Conservation (phyloP, 2,888 invertebrate genomes). For the Nowickia ferox region DNA sequence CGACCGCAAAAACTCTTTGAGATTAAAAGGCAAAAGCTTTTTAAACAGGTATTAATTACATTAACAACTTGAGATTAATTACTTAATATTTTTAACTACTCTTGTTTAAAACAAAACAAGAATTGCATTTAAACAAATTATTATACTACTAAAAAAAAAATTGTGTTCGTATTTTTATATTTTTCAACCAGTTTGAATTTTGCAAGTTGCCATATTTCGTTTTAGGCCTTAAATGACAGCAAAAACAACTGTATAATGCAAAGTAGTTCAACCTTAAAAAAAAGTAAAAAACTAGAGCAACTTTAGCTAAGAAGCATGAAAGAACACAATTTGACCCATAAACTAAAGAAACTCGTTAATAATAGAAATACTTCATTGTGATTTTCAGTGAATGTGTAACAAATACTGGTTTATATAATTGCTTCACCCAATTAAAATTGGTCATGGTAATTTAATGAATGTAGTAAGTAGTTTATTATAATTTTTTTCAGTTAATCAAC, state of each 20-base stretch:
- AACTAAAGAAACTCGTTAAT: not conserved
- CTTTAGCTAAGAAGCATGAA: not conserved
- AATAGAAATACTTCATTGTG: not conserved
- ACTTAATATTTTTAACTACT: conserved; percentile 41
- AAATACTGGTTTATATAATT: no score
- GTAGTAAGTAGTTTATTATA: no score
- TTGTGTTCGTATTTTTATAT: conserved; percentile 1
- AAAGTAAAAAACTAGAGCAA: conserved; percentile 12
- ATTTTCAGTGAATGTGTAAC: not conserved
- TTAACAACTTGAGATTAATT: conserved; percentile 57
- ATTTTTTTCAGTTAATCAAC: no score
- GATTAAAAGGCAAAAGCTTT: conserved; percentile 20
- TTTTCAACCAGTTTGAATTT: conserved; percentile 48
- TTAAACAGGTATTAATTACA: conserved; percentile 54
- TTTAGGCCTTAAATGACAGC: not conserved
- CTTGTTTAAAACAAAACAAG: not conserved
- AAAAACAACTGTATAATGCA: not conserved
- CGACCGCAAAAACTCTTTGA: conserved; percentile 28
- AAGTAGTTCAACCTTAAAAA: not conserved
- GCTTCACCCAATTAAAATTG: no score
- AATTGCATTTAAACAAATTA: conserved; percentile 19
- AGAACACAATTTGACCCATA: conserved; percentile 28
- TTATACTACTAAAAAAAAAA: conserved; percentile 5
- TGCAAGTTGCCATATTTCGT: conserved; percentile 30
- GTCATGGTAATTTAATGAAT: no score